Base-by-base conservation (phyloP, 2,113 vertebrate species). In the Fregetta grallaria region DNA sequence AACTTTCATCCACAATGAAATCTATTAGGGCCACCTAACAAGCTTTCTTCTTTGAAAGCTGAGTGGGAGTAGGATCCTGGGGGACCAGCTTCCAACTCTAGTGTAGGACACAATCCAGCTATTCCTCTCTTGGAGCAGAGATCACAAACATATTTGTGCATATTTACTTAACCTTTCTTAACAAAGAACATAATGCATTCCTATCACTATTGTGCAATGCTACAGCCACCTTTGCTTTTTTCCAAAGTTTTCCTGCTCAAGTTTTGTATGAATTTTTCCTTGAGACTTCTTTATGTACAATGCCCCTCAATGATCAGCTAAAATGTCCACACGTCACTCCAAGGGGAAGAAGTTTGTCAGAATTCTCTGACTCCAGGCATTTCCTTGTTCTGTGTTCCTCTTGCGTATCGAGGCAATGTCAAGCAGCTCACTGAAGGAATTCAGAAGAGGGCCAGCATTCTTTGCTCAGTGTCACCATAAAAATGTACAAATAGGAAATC, bases 161-260 rank as follows among this genome's bases (percentile, higher is more conserved):
- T 80, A 78, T 89, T 95, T 88, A 84, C 29, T 94, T 83, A 74
- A 81, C 55, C 65, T 89, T 94, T 84, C 65, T 42, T 38, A 76
- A 55, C 17, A 63, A 74, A 87, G 52, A 85, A 77, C 55, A 67
- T 2, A 6, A 80, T 61, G 26, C 36, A 72, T 40, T 89, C 56
- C 44, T 91, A 55, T 38, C 25, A 38, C 56, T 74, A 23, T 0
- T 49, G 40, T 55, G 44, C 42, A 86, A 92, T 29, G 32, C 65
- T 47, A 47, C 17, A 71, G 66, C 11, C 42, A 72, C 53, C 36
- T 49, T 42, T 47, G 7, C 38, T 44, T 90, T 86, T 53, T 27
- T 40, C 32, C 27, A 21, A 59, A 40, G 45, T 44, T 81, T 71
- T 90, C 52, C 52, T 52, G 47, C 34, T 71, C 22, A 52, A 59